Evolutionary conservation across 2,888 invertebrate genomes (phyloP).

Genomic region (Macrophya alboannulata): DNA sequence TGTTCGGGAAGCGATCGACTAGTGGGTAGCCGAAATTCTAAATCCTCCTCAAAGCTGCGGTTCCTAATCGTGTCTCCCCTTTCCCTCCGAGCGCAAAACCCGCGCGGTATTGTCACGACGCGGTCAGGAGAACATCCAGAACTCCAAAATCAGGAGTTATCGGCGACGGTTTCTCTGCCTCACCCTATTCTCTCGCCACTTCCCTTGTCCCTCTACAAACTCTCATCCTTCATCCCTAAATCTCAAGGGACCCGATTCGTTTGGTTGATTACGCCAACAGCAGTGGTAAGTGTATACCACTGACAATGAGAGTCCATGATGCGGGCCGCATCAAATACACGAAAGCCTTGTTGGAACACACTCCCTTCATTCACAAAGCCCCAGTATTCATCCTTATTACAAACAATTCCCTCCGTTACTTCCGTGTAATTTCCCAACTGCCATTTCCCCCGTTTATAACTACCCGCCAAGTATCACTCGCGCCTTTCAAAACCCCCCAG

Average conservation of each 20-base stretch:
- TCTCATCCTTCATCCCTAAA: constrained; percentile 56
- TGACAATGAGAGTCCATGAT: constrained; percentile 44
- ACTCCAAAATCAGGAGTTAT: constrained; percentile 32
- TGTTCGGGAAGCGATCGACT: constrained; percentile 2
- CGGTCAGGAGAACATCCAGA: constrained; percentile 42
- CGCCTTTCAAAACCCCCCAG: background rate
- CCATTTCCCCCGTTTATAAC: constrained; percentile 16
- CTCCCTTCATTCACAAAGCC: constrained; percentile 39
- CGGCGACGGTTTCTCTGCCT: background rate
- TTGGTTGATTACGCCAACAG: constrained; percentile 75
- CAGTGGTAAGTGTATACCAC: constrained; percentile 61
- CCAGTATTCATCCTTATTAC: constrained; percentile 73
- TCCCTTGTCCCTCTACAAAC: constrained; percentile 57
- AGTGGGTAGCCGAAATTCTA: constrained; percentile 32
- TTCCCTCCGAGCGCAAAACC: background rate
- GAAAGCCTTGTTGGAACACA: constrained; percentile 10
- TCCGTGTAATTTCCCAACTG: constrained; percentile 68
- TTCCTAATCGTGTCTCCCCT: constrained; percentile 44
- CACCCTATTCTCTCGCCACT: constrained; percentile 46
- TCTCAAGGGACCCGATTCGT: constrained; percentile 69
- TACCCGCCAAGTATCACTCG: background rate
- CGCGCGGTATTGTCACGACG: constrained; percentile 38
- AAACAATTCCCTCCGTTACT: constrained; percentile 71
- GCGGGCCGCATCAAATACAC: constrained; percentile 27
- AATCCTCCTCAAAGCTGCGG: constrained; percentile 51